Evolutionary conservation across 2,797 vertebrate genomes (phyloP), one percentile per base, ranked within the genome.

Genomic region (Cossypha heuglini): DNA sequence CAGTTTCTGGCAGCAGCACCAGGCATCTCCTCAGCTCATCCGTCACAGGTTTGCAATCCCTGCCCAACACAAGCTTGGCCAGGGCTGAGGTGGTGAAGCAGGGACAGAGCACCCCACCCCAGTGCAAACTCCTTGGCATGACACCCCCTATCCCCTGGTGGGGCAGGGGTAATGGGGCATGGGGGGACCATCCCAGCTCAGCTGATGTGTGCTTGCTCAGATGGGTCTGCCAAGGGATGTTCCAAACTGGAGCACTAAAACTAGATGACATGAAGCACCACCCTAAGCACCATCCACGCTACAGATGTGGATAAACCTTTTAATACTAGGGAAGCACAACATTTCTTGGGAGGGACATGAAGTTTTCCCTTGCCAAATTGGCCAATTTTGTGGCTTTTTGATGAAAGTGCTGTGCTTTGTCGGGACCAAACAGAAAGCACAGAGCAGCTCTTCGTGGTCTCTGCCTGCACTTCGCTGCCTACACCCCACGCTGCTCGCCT

Each of bases 91-190:
- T 2, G 3, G 16, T 0, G 0, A 54, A 63, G 57, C 35, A 40
- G 25, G 43, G 10, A 58, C 1, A 2, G 31, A 75, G 26, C 42
- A 43, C 1, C n/a, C 49, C 8, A 0, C 8, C 26, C 13, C 5
- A 1, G 12, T 40, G 28, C 4, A 3, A 75, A 26, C 14, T 33
- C 16, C 33, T 2, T 3, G 0, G 16, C 3, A 0, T 9, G 35
- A 54, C 8, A 37, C 3, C 7, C 15, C 19, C 5, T 55, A 16
- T 72, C 13, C 16, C 59, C 28, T 0, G 0, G n/a, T 1, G 1
- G 31, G 43, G 9, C 1, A 6, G 31, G 0, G 1, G 16, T 22
- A 6, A 20, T 0, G 1, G 55, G 33, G 15, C 28, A 6, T 0
- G 20, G 28, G 42, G 40, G 35, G 1, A 11, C 7, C 2, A 3